Conservation (phyloP, 2,888 invertebrate species). For the Hydraecia micacea region DNA sequence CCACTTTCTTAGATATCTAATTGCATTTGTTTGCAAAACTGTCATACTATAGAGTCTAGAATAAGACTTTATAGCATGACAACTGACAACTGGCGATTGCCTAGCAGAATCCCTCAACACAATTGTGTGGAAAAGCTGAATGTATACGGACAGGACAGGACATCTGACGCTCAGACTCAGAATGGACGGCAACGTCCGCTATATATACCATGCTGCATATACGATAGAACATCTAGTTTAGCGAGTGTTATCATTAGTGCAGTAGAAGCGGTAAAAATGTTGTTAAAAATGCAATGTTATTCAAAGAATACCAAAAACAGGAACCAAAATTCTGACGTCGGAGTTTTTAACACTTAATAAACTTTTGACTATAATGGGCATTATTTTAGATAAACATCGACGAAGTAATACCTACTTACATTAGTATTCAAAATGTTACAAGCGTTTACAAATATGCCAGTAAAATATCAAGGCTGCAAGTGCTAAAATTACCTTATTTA, state of each 20-base stretch:
- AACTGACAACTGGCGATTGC: too few species aligned
- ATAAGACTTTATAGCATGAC: too few species aligned
- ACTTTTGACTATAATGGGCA: slow-evolving; percentile 9
- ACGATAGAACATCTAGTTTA: not conserved
- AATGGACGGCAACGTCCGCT: not conserved
- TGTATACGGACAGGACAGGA: not conserved
- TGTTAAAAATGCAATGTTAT: not conserved
- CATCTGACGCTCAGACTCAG: not conserved
- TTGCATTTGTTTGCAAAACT: not conserved
- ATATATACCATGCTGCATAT: not conserved
- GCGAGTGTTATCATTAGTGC: not conserved
- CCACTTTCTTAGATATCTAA: too few species aligned
- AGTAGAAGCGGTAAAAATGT: not conserved
- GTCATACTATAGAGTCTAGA: not conserved
- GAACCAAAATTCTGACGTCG: not conserved
- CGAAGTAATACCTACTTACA: slow-evolving; percentile 33
- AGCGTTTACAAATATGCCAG: slow-evolving; percentile 58
- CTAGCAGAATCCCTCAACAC: not conserved
- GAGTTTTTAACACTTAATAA: not conserved
- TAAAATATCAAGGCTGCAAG: slow-evolving; percentile 62
- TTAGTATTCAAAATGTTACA: slow-evolving; percentile 66
- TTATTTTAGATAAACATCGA: slow-evolving; percentile 49
- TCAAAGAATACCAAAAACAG: not conserved
- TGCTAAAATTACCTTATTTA: slow-evolving; percentile 54
- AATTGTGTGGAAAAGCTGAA: not conserved